A percentile compares a stretch with the other conserved stretches of the same genome.
Conservation (phyloP, 2,113 vertebrate genomes). For the Chiloscyllium plagiosum region DNA sequence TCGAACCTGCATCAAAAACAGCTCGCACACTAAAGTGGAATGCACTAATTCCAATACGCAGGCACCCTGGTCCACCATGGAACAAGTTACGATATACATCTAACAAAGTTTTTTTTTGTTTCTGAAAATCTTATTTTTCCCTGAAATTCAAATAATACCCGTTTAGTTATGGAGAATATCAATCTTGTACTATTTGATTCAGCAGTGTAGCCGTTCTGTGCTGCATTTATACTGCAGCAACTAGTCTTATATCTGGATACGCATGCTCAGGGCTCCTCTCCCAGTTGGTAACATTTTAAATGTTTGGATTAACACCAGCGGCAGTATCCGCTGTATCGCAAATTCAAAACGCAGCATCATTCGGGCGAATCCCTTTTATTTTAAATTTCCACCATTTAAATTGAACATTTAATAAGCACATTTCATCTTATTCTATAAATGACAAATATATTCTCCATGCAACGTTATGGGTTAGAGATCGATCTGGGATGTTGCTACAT, state of each 20-base stretch:
- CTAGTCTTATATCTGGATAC: background rate
- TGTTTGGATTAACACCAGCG: background rate
- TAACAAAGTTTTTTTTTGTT: background rate
- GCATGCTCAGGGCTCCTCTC: background rate
- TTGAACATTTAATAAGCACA: background rate
- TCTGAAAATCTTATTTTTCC: background rate
- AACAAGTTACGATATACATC: background rate
- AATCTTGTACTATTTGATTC: background rate
- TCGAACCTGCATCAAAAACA: background rate
- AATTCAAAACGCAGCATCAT: background rate
- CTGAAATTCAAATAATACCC: background rate
- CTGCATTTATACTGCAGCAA: background rate
- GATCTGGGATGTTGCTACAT: background rate
- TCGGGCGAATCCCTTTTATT: background rate
- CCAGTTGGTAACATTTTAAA: background rate
- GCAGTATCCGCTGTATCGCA: background rate
- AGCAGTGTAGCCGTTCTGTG: background rate
- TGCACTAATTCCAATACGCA: background rate
- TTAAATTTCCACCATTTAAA: background rate
- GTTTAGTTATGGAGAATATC: background rate
- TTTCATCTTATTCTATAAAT: background rate
- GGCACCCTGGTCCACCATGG: background rate
- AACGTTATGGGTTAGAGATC: background rate
- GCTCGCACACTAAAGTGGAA: background rate
- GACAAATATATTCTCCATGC: background rate